A percentile compares a stretch with the other conserved stretches of the same genome.
Evolutionary conservation across 2,113 vertebrate genomes (phyloP).

Genomic region (Coregonus clupeaformis): DNA sequence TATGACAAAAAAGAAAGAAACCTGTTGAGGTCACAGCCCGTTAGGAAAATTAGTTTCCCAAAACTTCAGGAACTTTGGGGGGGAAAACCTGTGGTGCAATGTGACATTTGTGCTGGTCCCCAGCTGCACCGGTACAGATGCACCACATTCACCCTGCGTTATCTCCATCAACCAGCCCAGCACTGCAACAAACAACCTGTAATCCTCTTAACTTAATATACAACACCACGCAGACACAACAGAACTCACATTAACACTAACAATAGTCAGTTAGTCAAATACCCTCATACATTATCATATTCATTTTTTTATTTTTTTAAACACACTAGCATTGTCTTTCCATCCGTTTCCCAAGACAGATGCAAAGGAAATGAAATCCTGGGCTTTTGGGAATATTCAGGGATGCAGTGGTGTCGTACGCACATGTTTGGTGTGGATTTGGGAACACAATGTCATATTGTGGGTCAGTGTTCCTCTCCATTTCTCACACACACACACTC

Average conservation of each 20-base stretch:
- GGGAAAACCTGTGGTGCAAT: conserved; percentile 38
- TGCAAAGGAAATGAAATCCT: conserved; percentile 28
- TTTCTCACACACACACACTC: too few relatives aligned
- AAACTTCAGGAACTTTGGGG: conserved; percentile 27
- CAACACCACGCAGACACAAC: conserved; percentile 50
- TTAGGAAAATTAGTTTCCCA: conserved; percentile 34
- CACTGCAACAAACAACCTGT: conserved; percentile 62
- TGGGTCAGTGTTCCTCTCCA: conserved; percentile 28
- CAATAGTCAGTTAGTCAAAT: conserved; percentile 37
- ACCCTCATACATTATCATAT: conserved; percentile 41
- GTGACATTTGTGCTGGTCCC: conserved; percentile 1
- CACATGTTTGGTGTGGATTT: not conserved
- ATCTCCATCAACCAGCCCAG: conserved; percentile 65
- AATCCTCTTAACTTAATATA: conserved; percentile 69
- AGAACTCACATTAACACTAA: conserved; percentile 48
- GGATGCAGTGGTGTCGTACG: not conserved
- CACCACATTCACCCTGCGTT: conserved; percentile 48
- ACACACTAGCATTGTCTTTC: conserved; percentile 27
- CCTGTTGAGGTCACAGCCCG: not conserved
- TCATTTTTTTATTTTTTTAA: conserved; percentile 44
- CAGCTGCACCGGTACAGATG: conserved; percentile 47
- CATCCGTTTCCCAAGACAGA: conserved; percentile 13
- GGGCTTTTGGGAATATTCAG: conserved; percentile 23
- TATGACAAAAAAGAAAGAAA: not conserved
- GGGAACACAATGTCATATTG: conserved; percentile 47